Evolutionary conservation across 2,888 invertebrate genomes (phyloP).

Genomic region (Aplocera efformata): DNA sequence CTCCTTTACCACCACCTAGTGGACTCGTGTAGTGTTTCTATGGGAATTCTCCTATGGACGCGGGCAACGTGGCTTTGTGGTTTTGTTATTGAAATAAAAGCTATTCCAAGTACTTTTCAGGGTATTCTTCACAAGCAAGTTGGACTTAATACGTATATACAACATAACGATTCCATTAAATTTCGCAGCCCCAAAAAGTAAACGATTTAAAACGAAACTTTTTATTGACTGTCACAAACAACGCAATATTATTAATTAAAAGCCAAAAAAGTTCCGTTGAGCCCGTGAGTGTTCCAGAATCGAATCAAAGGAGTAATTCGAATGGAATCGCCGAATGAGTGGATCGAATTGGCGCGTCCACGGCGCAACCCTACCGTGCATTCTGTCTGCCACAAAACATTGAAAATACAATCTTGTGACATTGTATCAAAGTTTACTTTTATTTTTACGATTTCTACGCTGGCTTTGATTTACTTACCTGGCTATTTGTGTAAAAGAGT

Average conservation of each 20-base stretch:
- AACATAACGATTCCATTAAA: no score
- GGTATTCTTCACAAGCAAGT: no score
- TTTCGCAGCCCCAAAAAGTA: no score
- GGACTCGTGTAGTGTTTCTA: no score
- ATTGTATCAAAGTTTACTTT: constrained; percentile 11
- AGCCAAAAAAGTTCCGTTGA: constrained; percentile 60
- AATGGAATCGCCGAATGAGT: constrained; percentile 54
- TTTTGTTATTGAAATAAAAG: no score
- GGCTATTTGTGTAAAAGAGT: constrained; percentile 33
- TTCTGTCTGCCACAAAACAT: constrained; percentile 6
- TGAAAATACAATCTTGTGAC: constrained; percentile 1
- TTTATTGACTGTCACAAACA: constrained; percentile 48
- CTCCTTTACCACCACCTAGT: no score
- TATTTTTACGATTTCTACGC: neutral
- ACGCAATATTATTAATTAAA: constrained; percentile 68
- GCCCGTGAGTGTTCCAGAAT: constrained; percentile 54
- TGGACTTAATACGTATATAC: no score
- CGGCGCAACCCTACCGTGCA: constrained; percentile 12
- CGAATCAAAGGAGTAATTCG: constrained; percentile 69
- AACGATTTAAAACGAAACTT: constrained; percentile 33
- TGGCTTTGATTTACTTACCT: constrained; percentile 25
- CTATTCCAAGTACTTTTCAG: no score
- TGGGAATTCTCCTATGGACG: no score
- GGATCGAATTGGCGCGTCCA: constrained; percentile 32
- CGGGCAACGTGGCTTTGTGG: no score